Base-by-base conservation (phyloP, 2,888 invertebrate genomes). In the Hemistola chrysoprasaria region DNA sequence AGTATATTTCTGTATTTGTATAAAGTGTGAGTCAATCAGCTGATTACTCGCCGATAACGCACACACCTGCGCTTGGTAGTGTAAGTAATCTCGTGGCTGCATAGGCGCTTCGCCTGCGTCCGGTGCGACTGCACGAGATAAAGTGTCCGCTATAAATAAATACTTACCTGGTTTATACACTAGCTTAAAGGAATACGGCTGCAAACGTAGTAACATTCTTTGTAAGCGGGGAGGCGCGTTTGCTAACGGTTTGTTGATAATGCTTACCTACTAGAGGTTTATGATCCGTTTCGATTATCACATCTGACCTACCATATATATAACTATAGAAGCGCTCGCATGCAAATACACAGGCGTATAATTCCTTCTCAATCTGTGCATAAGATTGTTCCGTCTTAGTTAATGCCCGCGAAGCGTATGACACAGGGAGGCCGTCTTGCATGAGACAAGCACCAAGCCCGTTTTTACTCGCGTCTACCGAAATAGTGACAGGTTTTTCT, bases 351-450 rank as follows among this genome's bases (percentile, higher is more conserved):
- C 40, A 40, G 0, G 56, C 54, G 22, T 43, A 50, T 5, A 52
- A 21, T 22, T 57, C 50, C 21, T 57, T 54, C 33, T 56, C 55
- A 2, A 57, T 52, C 11, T 57, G 52, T 1, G 52, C 47, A 11
- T 50, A 54, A 5, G 20, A 30, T 34, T 54, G 50, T 23, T 50
- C 47, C 7, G 49, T 29, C 23, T 42, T 49, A 8, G 45, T 45
- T 3, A 59, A 11, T 3, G 56, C 34, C 11, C 40, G 47, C 1
- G 57, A 54, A 0, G 54, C 53, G 21, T 53, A 60, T 22, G 44
- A 50, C 0, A 59, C 53, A 1, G 56, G 60, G 1, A 27, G 7
- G 3, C 35, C 27, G 9, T 53, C 23, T 37, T 57, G 57, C 25
- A 56, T 8, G 2, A 58, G 26, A 38, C 44, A 44, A 0, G 56